Base-by-base conservation (phyloP, 2,113 vertebrate species). In the Forbesichthys papilliferus region DNA sequence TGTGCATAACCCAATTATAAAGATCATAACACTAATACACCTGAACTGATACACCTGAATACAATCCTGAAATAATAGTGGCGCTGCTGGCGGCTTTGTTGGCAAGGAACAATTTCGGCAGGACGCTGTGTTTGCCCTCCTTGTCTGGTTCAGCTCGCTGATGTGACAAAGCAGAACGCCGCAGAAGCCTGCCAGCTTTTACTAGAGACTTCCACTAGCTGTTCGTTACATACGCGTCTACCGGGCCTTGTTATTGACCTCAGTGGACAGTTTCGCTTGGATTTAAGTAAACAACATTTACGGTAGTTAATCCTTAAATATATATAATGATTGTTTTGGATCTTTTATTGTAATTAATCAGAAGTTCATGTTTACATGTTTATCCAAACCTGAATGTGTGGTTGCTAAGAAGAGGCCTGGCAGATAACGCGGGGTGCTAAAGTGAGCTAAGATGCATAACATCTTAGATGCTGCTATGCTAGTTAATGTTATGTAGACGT, bases 391-490 rank as follows among this genome's bases (percentile, higher is more conserved):
- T 69, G 4, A 12, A 48, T 42, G 36, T 14, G 62, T 64, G 11
- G 71, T 42, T 27, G 77, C 71, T 63, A 47, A 58, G 36, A 76
- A 55, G 36, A 76, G 84, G 85, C 85, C 85, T 84, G 56, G 9
- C 16, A 56, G 61, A 66, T 52, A 5, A 55, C 46, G 73, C 60
- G 36, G 51, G 49, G 68, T 59, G 82, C 69, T 71, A 71, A 33
- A 2, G n/a, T 11, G 65, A 46, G 12, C 51, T 16, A 13, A 46
- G 36, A n/a, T 53, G 64, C 33, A 42, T 8, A 42, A 42, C 36
- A 42, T 42, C 5, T 42, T 66, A 46, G 64, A 42, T 42, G 12
- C 66, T 48, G 74, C 77, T 75, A 80, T 71, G 80, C 72, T 62
- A 9, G 46, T 71, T 79, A 77, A 79, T 61, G 75, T 71, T 81